Percentiles rank a stretch among this genome's conserved stretches.
Conservation (phyloP, 2,888 invertebrate species). For the Drosophila limbata region DNA sequence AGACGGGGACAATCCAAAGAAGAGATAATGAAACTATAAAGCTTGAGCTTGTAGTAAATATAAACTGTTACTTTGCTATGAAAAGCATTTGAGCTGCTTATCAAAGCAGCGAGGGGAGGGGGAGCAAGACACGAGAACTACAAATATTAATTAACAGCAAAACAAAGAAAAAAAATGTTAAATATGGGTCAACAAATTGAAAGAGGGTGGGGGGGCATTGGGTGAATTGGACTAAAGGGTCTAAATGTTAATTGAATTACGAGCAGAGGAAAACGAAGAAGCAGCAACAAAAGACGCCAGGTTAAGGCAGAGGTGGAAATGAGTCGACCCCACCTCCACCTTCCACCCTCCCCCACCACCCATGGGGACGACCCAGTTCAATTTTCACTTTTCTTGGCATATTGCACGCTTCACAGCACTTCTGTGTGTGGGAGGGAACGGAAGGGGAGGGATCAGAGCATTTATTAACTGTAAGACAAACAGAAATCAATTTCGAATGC, state of each 20-base stretch:
- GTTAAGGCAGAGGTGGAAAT: constrained; percentile 41
- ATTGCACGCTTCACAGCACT: constrained; percentile 41
- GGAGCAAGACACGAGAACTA: constrained; percentile 44
- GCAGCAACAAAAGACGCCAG: constrained; percentile 43
- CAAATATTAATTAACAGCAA: constrained; percentile 67
- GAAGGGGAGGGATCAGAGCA: constrained; percentile 12
- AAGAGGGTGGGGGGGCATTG: background rate
- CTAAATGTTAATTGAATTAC: constrained; percentile 71
- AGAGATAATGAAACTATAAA: constrained; percentile 48
- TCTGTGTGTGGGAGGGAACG: background rate
- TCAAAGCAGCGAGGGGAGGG: constrained; percentile 23
- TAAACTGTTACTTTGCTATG: constrained; percentile 51
- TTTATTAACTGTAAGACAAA: constrained; percentile 59
- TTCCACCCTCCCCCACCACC: background rate
- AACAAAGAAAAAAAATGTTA: constrained; percentile 27
- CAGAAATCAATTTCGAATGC: constrained; percentile 66
- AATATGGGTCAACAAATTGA: constrained; percentile 59
- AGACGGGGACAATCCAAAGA: constrained; percentile 26
- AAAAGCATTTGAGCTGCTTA: constrained; percentile 46
- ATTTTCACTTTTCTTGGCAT: constrained; percentile 64
- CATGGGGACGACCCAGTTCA: constrained; percentile 22
- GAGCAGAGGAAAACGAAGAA: constrained; percentile 38
- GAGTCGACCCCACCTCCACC: background rate
- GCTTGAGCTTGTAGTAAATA: constrained; percentile 30
- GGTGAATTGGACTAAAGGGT: constrained; percentile 13